These are phyloP conservation scores for Tarsius wallacei DNA, from an alignment of 2,797 vertebrate species.

Conservation along the genomic window DNA sequence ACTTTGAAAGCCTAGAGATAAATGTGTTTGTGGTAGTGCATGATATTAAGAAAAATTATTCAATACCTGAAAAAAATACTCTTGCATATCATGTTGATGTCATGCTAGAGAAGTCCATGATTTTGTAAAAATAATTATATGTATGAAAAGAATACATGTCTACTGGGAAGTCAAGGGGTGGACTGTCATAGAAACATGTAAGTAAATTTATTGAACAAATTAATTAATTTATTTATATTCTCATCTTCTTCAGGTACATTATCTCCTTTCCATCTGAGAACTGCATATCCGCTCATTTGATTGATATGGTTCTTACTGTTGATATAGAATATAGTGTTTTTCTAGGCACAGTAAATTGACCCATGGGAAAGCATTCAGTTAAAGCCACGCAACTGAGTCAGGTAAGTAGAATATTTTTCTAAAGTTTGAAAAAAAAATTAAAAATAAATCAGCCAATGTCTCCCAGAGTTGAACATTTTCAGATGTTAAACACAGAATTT, in stretches of 20 bases:
- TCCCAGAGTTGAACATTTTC: not conserved
- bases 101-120: not conserved
- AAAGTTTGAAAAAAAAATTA: not conserved
- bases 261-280: not conserved
- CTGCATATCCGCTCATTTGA: not conserved
- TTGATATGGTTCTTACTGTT: not conserved
- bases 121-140: not conserved
- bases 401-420: not conserved
- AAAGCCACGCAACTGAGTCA: not conserved
- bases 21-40: not conserved
- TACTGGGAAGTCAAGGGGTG: not conserved
- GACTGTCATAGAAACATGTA: not conserved
- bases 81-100: not conserved
- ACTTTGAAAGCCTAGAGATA: not conserved
- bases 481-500: not conserved
- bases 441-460: not conserved
- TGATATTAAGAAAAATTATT: not conserved
- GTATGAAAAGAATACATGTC: not conserved
- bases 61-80: not conserved
- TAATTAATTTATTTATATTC: not conserved
- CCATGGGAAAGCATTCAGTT: not conserved
- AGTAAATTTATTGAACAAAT: not conserved
- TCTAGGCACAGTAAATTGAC: not conserved
- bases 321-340: not conserved
- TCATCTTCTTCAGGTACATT: not conserved